Evolutionary conservation across 2,113 vertebrate species (phyloP), one percentile per base, ranked within the genome.

Genomic region (Nothocercus julius): DNA sequence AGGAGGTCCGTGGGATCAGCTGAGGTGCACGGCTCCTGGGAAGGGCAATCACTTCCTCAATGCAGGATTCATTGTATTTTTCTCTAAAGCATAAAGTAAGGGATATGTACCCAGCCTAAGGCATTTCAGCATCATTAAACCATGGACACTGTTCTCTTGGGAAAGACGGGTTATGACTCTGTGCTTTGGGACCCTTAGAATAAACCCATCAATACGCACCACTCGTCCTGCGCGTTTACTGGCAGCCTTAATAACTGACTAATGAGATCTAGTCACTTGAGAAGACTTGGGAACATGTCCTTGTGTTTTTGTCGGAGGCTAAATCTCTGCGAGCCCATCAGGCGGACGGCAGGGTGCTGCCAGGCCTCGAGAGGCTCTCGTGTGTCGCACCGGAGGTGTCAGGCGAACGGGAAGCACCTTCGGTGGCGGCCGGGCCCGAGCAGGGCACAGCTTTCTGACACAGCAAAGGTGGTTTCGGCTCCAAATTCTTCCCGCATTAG

Each of bases 171-270:
- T 34, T 68, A 13, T 0, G 9, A 62, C 45, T 28, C 56, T 25
- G 1, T 2, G 38, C 38, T 42, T 8, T 56, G 78, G 67, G 75
- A 76, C 42, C 32, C 62, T 3, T 0, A 24, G 74, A 28, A 53
- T 42, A 62, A 58, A 51, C 16, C 73, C 9, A 11, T 49, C 49
- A 13, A 8, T 0, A 13, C 0, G 0, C 4, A 6, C 5, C 2
- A 14, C 22, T 51, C 68, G 47, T 3, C 51, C 49, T 24, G 34
- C n/a, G 24, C 2, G 4, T 51, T 80, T 36, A 49, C 1, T 30
- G 66, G 47, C 40, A 34, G 24, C 47, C 58, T 30, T 42, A 79
- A 4, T 19, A 36, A 40, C 15, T 4, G 38, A n/a, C 54, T 63
- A 27, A 5, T 5, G 58, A 92, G 40, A 53, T 36, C 47, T 13